Conservation (phyloP, 2,797 vertebrate species). For the Molothrus aeneus region DNA sequence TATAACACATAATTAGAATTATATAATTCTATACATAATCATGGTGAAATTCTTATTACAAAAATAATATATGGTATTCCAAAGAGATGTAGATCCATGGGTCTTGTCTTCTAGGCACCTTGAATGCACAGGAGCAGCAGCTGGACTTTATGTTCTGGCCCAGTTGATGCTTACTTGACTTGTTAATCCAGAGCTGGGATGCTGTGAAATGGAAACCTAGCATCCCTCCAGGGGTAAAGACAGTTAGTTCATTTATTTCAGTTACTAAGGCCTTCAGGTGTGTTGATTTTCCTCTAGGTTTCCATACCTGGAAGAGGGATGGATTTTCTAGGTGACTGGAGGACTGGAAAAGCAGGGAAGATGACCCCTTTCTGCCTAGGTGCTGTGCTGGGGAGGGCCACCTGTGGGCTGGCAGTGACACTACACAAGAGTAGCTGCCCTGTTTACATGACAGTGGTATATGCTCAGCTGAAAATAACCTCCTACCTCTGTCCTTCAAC, state of each 20-base stretch:
- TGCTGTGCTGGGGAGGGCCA: neutral
- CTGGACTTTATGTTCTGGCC: neutral
- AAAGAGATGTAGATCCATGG: neutral
- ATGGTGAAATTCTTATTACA: neutral
- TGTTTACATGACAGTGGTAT: neutral
- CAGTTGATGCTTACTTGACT: neutral
- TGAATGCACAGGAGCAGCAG: neutral
- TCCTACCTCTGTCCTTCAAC: neutral
- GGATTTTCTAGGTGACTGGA: neutral
- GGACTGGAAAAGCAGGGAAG: neutral
- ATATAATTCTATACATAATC: neutral
- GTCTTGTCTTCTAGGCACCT: neutral
- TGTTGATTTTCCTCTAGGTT: neutral
- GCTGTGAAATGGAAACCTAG: neutral
- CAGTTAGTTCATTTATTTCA: neutral
- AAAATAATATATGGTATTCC: neutral
- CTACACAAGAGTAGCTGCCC: neutral
- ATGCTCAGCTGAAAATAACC: conserved; percentile 37
- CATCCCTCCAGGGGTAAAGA: neutral
- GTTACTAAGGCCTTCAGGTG: neutral
- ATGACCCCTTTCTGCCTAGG: neutral
- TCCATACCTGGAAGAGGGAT: neutral
- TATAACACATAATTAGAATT: too few relatives aligned
- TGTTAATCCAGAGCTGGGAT: neutral
- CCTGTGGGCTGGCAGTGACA: neutral